Evolutionary conservation across 2,888 invertebrate species (phyloP), one percentile per base, ranked within the genome.

Genomic region (Corbicula japonica): DNA sequence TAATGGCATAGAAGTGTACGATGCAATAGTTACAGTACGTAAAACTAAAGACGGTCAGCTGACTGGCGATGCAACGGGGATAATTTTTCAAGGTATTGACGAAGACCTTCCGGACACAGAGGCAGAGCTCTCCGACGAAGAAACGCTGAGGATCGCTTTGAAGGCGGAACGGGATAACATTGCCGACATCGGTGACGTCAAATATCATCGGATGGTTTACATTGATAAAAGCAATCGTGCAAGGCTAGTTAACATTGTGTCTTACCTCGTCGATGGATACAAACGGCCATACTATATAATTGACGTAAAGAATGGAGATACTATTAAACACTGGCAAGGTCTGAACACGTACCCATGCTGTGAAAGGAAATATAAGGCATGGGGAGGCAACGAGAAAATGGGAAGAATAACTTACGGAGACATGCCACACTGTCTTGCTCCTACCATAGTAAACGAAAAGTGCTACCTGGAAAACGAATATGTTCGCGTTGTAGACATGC

Each of bases 401-500:
- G 88, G 87, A 8, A 83, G 74, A 69, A 80, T 83, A 8, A 38
- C 46, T 26, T 88, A 84, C 46, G 84, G 84, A 1, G 65, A 84
- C 2, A n/a, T 52, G 1, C 76, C 80, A 2, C 70, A 54, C 21
- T 80, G 84, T 52, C 66, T 84, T 6, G 60, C 69, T 26, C 38
- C 82, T 5, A 76, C 58, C 2, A 71, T 72, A 15, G 60, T 56
- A 0, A 80, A 76, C 1, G 77, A 76, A 8, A 61, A 15, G 4
- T 88, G 88, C 46, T 79, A 72, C 46, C 58, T 87, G 8, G 87
- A 86, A 72, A 87, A 87, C 52, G 68, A 83, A 46, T 86, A 86
- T 56, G 87, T 86, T 12, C 74, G 77, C 1, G 83, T 88, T 48
- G 69, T 87, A 5, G 83, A 87, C 46, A 84, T 85, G 85, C 35